Conservation (phyloP, 2,113 vertebrate genomes). For the Calyptommatus sinebrachiatus region DNA sequence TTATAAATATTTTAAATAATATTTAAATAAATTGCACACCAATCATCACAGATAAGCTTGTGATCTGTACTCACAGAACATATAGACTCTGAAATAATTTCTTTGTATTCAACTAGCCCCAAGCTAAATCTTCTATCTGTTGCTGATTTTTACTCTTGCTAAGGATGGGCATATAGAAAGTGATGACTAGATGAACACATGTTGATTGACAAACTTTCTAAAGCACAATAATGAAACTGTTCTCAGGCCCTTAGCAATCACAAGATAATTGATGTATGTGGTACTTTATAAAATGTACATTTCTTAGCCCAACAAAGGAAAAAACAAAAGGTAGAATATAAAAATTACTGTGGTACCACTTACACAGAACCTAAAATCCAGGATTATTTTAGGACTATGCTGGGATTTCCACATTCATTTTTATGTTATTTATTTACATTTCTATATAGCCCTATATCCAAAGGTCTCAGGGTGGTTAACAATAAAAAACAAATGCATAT, state of each 20-base stretch:
- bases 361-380: background rate
- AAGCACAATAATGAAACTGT: background rate
- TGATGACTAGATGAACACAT: background rate
- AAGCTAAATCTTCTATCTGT: background rate
- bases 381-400: no score
- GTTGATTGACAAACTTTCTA: background rate
- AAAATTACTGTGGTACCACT: no score
- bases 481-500: no score
- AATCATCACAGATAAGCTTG: background rate
- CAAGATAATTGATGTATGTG: no score
- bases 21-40: background rate
- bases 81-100: background rate
- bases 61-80: background rate
- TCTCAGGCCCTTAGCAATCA: background rate
- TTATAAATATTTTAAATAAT: no score
- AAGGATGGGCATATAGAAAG: background rate
- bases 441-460: no score
- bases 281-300: background rate
- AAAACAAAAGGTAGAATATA: background rate
- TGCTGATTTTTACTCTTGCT: background rate
- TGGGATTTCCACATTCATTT: no score
- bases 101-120: background rate
- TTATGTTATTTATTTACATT: no score
- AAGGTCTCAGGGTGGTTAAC: no score
- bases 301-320: background rate